phyloP scores from a whole-genome alignment of 2,888 invertebrate species.

The Pyrrhosoma nymphula region DNA sequence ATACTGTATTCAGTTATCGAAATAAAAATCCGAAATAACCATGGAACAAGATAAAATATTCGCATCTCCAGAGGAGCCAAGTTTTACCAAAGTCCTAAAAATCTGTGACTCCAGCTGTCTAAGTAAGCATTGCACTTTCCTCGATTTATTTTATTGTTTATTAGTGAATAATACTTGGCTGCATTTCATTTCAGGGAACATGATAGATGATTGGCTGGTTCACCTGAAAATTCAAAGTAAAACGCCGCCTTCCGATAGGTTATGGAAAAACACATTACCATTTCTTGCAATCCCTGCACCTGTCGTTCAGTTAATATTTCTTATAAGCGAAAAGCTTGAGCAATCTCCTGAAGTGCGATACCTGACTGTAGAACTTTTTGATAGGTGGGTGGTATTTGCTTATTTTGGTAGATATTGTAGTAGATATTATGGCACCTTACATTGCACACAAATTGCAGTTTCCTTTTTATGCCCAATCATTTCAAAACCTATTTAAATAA shows the following conservation, averaged over 20 bases:
- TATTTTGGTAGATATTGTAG: background rate
- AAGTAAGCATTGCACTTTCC: background rate
- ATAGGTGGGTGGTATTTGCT: background rate
- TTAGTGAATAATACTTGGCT: background rate
- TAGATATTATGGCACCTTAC: too few relatives aligned
- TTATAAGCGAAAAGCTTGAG: constrained; percentile 40
- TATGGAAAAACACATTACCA: constrained; percentile 53
- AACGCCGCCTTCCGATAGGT: background rate
- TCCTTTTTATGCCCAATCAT: background rate
- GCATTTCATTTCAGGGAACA: background rate
- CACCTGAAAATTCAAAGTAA: constrained; percentile 36
- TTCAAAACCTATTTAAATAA: background rate
- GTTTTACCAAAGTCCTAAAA: background rate
- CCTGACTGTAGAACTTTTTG: constrained; percentile 47
- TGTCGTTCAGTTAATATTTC: constrained; percentile 17
- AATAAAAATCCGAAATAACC: background rate
- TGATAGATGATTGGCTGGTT: constrained; percentile 34
- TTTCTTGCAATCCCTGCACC: background rate
- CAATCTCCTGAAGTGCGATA: constrained; percentile 37
- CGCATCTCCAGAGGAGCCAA: constrained; percentile 32
- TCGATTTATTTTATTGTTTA: background rate
- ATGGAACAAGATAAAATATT: constrained; percentile 52
- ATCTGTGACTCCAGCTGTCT: background rate
- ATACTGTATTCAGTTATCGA: background rate
- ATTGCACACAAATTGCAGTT: too few relatives aligned